Evolutionary conservation across 2,113 vertebrate genomes (phyloP).

Genomic region (Pheucticus melanocephalus): DNA sequence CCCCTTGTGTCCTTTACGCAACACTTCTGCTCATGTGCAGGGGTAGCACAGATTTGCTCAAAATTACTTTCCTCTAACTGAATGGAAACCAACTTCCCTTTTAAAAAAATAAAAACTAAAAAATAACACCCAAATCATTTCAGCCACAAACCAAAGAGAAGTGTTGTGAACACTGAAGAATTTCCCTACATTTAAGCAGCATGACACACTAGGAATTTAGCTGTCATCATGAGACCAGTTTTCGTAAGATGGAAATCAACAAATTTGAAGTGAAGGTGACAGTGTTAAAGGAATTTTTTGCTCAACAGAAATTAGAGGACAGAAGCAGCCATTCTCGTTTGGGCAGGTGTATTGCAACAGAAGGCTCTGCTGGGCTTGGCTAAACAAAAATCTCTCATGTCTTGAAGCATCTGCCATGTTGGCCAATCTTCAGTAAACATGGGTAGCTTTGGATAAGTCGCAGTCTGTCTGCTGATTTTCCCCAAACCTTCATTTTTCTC

Average conservation of each 20-base stretch:
- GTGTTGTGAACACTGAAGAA: background rate
- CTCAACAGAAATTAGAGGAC: background rate
- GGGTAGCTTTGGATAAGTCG: background rate
- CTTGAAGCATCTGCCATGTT: slow-evolving; percentile 21
- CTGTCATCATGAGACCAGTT: background rate
- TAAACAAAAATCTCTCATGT: slow-evolving; percentile 34
- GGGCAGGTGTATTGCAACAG: slow-evolving; percentile 39
- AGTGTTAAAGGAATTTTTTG: background rate
- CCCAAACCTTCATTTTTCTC: background rate
- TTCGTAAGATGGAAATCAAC: background rate
- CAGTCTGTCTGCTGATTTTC: background rate
- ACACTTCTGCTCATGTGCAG: background rate
- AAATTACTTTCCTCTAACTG: background rate
- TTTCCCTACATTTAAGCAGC: background rate
- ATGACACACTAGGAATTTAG: background rate
- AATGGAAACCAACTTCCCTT: background rate
- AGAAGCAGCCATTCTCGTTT: background rate
- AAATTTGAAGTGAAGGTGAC: background rate
- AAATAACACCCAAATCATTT: background rate
- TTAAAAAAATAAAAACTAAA: background rate
- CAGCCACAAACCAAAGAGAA: background rate
- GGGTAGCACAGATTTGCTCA: background rate
- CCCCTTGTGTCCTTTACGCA: background rate
- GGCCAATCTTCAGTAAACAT: slow-evolving; percentile 24
- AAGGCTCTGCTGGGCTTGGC: slow-evolving; percentile 60